These are phyloP conservation scores for Branchinecta lynchi DNA, from an alignment of 1,140 invertebrate species.

Conservation along the genomic window DNA sequence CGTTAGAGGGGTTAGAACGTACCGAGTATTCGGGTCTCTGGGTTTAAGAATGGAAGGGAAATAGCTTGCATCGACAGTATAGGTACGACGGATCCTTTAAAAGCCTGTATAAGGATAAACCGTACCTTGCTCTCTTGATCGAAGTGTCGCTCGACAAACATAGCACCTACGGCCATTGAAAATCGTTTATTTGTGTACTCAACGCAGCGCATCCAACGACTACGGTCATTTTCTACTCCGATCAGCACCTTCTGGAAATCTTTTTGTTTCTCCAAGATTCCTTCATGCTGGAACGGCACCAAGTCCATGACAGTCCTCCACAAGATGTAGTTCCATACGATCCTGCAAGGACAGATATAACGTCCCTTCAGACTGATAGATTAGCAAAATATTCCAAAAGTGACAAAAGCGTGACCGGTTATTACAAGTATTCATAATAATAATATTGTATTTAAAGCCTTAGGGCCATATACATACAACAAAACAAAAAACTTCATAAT, in stretches of 20 bases:
- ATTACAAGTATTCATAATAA: too few species aligned
- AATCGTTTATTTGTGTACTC: constrained; percentile 72
- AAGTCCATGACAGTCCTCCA: constrained; percentile 65
- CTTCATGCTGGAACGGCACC: constrained; percentile 62
- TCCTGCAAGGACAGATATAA: constrained; percentile 34
- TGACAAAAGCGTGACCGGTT: too few species aligned
- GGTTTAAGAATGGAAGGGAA: too few species aligned
- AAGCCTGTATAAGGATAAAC: neutral
- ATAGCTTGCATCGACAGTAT: too few species aligned
- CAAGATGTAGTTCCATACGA: constrained; percentile 64
- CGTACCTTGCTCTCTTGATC: constrained; percentile 61
- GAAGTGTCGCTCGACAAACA: constrained; percentile 66
- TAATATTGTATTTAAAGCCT: too few species aligned
- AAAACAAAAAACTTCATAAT: too few species aligned
- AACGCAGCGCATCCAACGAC: constrained; percentile 63
- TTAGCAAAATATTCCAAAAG: too few species aligned
- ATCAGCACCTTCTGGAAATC: constrained; percentile 65
- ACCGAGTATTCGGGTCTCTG: too few species aligned
- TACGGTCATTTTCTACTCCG: constrained; percentile 55
- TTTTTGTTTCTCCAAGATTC: constrained; percentile 54
- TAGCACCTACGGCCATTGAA: constrained; percentile 62
- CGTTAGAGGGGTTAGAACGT: too few species aligned
- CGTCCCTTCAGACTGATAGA: constrained; percentile 17
- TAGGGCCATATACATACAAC: too few species aligned
- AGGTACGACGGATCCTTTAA: too few species aligned